Conservation (phyloP, 2,888 invertebrate species). For the Campoplex nolae region DNA sequence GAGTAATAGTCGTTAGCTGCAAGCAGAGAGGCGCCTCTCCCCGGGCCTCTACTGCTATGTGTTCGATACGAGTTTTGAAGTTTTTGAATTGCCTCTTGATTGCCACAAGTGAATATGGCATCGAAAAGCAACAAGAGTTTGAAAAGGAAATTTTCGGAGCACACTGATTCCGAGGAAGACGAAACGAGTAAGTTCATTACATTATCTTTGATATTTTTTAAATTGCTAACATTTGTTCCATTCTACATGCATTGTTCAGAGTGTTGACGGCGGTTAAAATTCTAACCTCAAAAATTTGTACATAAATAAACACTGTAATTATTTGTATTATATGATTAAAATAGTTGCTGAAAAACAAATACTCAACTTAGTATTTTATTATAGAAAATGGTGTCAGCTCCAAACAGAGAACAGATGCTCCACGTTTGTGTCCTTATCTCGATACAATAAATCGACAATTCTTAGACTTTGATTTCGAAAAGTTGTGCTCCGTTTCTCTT, state of each 20-base stretch:
- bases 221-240: conserved; percentile 4
- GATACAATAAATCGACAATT: conserved; percentile 99
- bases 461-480: conserved; percentile 99
- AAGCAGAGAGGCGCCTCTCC: background rate
- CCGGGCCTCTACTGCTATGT: no score
- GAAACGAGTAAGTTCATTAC: conserved; percentile 73
- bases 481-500: conserved; percentile 98
- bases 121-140: conserved; percentile 56
- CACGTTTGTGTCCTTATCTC: conserved; percentile 95
- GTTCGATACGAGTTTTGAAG: background rate
- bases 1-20: background rate
- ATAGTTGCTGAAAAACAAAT: background rate
- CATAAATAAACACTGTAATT: background rate
- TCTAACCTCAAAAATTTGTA: conserved; percentile 38
- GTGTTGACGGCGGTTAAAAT: conserved; percentile 34
- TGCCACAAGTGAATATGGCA: conserved; percentile 47
- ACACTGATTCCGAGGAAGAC: conserved; percentile 75
- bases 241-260: conserved; percentile 12
- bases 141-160: conserved; percentile 75
- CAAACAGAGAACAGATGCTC: conserved; percentile 70
- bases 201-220: background rate
- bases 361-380: conserved; percentile 14
- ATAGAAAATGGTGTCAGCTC: conserved; percentile 54
- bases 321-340: background rate
- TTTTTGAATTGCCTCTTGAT: background rate